Base-by-base conservation (phyloP, 64 coral and sea anemone species). In the Platygyra sinensis region DNA sequence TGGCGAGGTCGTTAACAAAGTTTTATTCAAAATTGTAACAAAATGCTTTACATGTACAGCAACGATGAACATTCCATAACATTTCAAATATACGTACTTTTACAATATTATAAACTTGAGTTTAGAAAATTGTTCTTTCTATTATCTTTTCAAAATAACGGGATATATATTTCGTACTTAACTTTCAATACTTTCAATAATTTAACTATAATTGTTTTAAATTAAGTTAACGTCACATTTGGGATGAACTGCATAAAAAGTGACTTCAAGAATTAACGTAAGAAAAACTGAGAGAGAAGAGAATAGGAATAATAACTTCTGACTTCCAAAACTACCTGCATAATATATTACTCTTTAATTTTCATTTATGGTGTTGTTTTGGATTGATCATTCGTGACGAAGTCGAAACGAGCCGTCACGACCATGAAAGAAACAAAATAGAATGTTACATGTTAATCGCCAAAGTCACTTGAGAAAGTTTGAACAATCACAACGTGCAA, bases 1-100 rank as follows among this genome's bases (percentile, higher is more conserved):
- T 46, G 42, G 42, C 42, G 42, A 46, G 42, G 42, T 46, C 42
- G 42, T 13, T 16, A 57, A 57, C 54, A 14, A 57, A 57, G 17
- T 51, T 83, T 83, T 65, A 83, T 83, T 83, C 33, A 83, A 65
- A 65, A 67, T 33, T 30, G 38, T 33, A 83, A 38, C 80, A 38
- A 33, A 67, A 36, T 14, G 24, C 77, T 80, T 59, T 27, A 57
- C 76, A 59, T 54, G 20, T 54, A 60, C 51, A 80, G 28, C 18
- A 83, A 83, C 19, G 18, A 31, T 81, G 31, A 46, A 83, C 80
- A 14, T 14, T 60, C n/a, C 2, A 80, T 24, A 30, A 29, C 11
- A 57, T 69, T 67, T 67, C 14, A 67, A 83, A 83, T 61, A 61
- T 30, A 80, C 28, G 2, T 54, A 14, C 14, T 80, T 77, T 80